Conservation (phyloP, 1,140 invertebrate genomes). For the Elymnias hypermnestra region DNA sequence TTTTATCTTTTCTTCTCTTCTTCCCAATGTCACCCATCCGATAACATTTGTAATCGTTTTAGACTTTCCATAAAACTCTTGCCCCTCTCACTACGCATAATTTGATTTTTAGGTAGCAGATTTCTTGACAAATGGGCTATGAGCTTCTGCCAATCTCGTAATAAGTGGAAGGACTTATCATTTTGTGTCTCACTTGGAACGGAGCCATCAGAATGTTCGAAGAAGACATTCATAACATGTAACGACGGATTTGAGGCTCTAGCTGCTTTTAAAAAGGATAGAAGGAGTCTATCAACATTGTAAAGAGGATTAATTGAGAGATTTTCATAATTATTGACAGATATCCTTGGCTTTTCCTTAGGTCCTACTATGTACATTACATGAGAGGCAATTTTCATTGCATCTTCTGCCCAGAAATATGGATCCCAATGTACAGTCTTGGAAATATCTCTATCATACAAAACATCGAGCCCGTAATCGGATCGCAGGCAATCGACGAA, state of each 20-base stretch:
- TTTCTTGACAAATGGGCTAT: slow-evolving; percentile 56
- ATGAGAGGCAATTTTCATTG: slow-evolving; percentile 39
- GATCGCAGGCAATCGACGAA: slow-evolving; percentile 48
- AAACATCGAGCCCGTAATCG: slow-evolving; percentile 55
- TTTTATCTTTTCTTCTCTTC: no score
- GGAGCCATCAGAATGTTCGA: slow-evolving; percentile 51
- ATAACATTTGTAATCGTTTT: slow-evolving; percentile 47
- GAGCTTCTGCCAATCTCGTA: slow-evolving; percentile 59
- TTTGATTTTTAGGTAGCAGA: slow-evolving; percentile 49
- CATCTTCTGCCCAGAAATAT: slow-evolving; percentile 52
- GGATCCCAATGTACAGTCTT: slow-evolving; percentile 49
- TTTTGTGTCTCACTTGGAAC: slow-evolving; percentile 46
- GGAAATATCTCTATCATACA: slow-evolving; percentile 56
- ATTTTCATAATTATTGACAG: no score
- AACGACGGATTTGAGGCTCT: slow-evolving; percentile 21
- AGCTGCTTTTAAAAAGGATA: slow-evolving; percentile 36
- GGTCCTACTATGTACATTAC: slow-evolving; percentile 57
- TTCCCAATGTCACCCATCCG: no score
- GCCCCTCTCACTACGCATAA: slow-evolving; percentile 52
- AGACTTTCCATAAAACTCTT: slow-evolving; percentile 53
- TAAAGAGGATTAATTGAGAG: slow-evolving; percentile 43
- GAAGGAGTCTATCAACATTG: slow-evolving; percentile 39
- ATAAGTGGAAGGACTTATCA: slow-evolving; percentile 40
- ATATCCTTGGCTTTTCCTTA: no score
- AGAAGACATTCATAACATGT: slow-evolving; percentile 54